Evolutionary conservation across 2,888 invertebrate species (phyloP).

Genomic region (Escarpia spicata): DNA sequence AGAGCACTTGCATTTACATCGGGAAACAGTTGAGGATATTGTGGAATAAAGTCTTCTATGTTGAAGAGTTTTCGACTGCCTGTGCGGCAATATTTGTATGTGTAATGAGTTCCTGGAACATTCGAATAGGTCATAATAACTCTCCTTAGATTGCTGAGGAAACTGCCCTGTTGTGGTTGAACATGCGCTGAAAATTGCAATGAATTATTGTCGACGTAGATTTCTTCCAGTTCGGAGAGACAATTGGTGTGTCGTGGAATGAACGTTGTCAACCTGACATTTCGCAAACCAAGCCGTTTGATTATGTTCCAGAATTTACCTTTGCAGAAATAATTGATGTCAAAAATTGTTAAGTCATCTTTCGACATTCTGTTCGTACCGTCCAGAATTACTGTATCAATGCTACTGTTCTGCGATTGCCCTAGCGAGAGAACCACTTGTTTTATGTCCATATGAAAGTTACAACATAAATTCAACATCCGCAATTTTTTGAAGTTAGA

Average conservation of each 20-base stretch:
- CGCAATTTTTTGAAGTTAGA: neutral
- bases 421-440: neutral
- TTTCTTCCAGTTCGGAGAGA: neutral
- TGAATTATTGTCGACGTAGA: neutral
- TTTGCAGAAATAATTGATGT: neutral
- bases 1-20: neutral
- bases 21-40: neutral
- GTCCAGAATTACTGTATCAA: neutral
- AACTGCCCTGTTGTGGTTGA: neutral
- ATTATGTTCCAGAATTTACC: neutral
- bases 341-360: neutral
- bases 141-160: neutral
- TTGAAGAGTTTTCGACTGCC: neutral
- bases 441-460: neutral
- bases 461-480: neutral
- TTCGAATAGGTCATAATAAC: neutral
- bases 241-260: neutral
- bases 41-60: neutral
- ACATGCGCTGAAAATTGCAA: neutral
- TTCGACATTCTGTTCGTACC: no score
- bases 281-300: neutral
- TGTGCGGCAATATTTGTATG: neutral
- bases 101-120: neutral
- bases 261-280: neutral
- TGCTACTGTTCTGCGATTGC: neutral